A percentile compares a stretch with the other conserved stretches of the same genome.
Evolutionary conservation across 1,140 invertebrate species (phyloP).

Genomic region (Triops cancriformis): DNA sequence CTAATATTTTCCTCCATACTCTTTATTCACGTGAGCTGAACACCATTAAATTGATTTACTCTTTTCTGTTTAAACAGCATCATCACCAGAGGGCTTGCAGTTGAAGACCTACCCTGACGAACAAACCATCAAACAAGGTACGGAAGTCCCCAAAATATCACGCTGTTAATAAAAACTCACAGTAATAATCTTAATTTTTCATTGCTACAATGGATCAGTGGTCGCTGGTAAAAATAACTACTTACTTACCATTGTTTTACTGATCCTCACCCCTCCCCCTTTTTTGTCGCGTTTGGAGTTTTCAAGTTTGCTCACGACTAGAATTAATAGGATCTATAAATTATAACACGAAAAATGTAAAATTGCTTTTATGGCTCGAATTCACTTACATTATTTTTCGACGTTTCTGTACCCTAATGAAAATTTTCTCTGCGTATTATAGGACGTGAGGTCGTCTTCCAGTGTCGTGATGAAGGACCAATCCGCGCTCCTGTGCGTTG

Average conservation of each 20-base stretch:
- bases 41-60: background rate
- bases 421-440: constrained; percentile 26
- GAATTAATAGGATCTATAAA: background rate
- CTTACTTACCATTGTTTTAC: background rate
- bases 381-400: too few species aligned
- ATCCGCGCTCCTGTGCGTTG: constrained; percentile 64
- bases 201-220: constrained; percentile 6
- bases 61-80: constrained; percentile 32
- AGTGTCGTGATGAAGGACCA: constrained; percentile 79
- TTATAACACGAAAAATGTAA: too few species aligned
- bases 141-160: constrained; percentile 42
- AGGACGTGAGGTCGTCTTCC: constrained; percentile 84
- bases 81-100: constrained; percentile 42
- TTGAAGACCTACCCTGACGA: constrained; percentile 63
- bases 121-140: constrained; percentile 72
- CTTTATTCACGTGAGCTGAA: too few species aligned
- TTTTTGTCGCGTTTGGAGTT: background rate
- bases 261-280: background rate
- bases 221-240: background rate
- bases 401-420: background rate
- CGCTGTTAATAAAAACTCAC: background rate
- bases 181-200: background rate
- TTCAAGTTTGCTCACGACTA: background rate
- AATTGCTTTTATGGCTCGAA: too few species aligned
- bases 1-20: too few species aligned